phyloP scores from a whole-genome alignment of 2,888 invertebrate species.

The Epistrophella euchroma region DNA sequence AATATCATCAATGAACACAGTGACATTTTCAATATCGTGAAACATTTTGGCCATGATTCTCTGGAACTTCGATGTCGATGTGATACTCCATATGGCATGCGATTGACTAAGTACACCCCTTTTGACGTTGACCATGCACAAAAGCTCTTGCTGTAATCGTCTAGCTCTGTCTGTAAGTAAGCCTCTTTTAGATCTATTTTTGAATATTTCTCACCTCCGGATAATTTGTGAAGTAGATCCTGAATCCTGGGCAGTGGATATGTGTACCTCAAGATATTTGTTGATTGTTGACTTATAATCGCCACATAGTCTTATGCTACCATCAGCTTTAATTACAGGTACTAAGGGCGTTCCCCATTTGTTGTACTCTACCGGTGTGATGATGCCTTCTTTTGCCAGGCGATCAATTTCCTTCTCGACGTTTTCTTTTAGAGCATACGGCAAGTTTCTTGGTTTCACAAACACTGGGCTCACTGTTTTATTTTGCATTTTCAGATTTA shows the following conservation, averaged over 20 bases:
- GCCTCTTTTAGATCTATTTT: constrained; percentile 29
- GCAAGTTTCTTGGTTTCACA: constrained; percentile 4
- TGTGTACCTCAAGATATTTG: constrained; percentile 17
- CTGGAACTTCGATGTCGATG: constrained; percentile 14
- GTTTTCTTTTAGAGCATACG: background rate
- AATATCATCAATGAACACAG: constrained; percentile 21
- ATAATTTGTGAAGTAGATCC: background rate
- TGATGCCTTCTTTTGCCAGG: constrained; percentile 17
- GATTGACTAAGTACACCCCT: background rate
- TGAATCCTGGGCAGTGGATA: constrained; percentile 18
- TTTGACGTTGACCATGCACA: constrained; percentile 4
- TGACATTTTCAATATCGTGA: constrained; percentile 4
- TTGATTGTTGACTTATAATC: constrained; percentile 8
- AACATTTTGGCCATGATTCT: constrained; percentile 14
- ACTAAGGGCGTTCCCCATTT: constrained; percentile 33
- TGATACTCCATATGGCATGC: too few species aligned
- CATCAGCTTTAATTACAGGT: constrained; percentile 14
- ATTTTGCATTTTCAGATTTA: too few species aligned
- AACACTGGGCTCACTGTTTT: too few species aligned
- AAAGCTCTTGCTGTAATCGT: background rate
- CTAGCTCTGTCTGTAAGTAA: constrained; percentile 2
- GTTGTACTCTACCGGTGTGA: constrained; percentile 14
- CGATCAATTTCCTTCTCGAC: constrained; percentile 6
- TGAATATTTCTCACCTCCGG: constrained; percentile 29
- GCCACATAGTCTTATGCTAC: constrained; percentile 10